Percentiles rank a stretch among this genome's conserved stretches.
Evolutionary conservation across 2,797 vertebrate species (phyloP).

Genomic region (Chaenodraco wilsoni): DNA sequence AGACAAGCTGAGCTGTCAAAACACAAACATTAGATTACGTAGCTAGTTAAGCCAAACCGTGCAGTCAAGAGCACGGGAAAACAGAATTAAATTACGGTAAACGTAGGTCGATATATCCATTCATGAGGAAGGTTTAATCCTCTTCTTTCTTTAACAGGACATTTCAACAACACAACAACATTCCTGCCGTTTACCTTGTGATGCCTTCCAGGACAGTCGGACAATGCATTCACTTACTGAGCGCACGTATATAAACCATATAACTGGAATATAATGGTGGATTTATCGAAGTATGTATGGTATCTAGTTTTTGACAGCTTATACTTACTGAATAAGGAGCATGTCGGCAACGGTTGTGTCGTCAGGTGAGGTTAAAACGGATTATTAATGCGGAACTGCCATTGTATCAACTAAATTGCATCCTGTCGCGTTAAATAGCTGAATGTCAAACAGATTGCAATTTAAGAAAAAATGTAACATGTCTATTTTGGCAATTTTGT

Average conservation of each 20-base stretch:
- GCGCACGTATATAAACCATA: background rate
- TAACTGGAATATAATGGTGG: rapidly evolving
- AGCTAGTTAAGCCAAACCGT: conserved; percentile 3
- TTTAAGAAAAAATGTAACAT: background rate
- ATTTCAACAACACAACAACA: conserved; percentile 47
- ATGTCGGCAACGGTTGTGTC: background rate
- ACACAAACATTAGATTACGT: conserved; percentile 48
- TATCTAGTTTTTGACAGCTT: rapidly evolving
- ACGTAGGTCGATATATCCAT: conserved; percentile 56
- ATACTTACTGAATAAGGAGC: background rate
- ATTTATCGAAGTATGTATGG: background rate
- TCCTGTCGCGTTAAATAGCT: too few species aligned
- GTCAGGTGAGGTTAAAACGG: background rate
- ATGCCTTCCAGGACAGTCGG: conserved; percentile 48
- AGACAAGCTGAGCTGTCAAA: conserved; percentile 64
- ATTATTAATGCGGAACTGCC: background rate
- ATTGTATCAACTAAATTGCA: background rate
- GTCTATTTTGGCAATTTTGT: background rate
- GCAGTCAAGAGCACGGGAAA: conserved; percentile 2
- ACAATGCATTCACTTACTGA: rapidly evolving
- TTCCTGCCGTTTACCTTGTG: conserved; percentile 55
- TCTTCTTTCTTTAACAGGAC: conserved; percentile 50
- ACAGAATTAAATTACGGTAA: conserved; percentile 52
- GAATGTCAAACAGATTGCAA: rapidly evolving
- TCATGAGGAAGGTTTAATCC: conserved; percentile 34